A percentile compares a stretch with the other conserved stretches of the same genome.
Conservation (phyloP, 2,888 invertebrate genomes). For the Limnephilus auricula region DNA sequence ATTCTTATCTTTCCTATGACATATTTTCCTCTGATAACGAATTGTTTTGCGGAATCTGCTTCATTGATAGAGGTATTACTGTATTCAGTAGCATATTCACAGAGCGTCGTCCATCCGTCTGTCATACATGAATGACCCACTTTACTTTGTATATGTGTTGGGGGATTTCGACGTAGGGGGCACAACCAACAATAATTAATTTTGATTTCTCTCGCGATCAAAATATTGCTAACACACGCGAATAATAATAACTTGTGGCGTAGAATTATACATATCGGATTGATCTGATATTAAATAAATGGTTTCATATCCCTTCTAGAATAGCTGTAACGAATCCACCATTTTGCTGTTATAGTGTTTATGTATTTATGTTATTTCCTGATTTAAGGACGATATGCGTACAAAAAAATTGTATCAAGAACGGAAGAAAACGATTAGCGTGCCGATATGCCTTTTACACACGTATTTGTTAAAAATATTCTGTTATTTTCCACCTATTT, state of each 20-base stretch:
- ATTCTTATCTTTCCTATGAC: no score
- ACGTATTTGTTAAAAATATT: neutral
- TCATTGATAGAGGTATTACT: neutral
- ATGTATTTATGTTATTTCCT: neutral
- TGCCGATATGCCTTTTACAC: neutral
- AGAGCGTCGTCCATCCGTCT: constrained; percentile 28
- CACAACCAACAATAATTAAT: neutral
- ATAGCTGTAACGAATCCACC: neutral
- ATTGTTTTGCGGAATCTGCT: neutral
- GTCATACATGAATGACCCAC: constrained; percentile 42
- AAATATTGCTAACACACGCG: neutral
- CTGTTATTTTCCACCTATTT: neutral
- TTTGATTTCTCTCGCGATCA: neutral
- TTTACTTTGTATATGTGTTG: neutral
- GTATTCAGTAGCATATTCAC: constrained; percentile 21
- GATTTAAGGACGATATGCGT: neutral
- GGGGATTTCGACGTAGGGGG: neutral
- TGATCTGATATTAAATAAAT: neutral
- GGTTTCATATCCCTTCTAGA: neutral
- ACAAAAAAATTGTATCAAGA: neutral
- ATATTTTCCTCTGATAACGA: neutral
- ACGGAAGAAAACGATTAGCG: neutral
- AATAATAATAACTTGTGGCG: neutral
- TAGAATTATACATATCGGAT: neutral
- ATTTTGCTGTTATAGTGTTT: neutral